Evolutionary conservation across 2,113 vertebrate species (phyloP).

Genomic region (Thunnus thynnus): DNA sequence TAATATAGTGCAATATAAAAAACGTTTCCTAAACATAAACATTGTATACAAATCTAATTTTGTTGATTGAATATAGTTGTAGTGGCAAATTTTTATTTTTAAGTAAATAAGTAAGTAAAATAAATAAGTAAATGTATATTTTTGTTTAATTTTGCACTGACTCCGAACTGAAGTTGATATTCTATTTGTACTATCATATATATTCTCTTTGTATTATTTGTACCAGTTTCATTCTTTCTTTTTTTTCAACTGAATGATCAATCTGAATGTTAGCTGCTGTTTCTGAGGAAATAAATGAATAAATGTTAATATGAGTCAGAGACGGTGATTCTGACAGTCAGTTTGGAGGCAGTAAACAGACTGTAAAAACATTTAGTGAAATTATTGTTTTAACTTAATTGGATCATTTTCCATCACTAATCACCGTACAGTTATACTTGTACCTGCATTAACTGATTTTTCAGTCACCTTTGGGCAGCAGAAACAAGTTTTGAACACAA

Average conservation of each 20-base stretch:
- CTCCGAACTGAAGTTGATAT: background rate
- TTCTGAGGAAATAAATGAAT: slow-evolving; percentile 3
- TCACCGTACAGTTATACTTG: too few species aligned
- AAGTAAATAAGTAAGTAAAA: background rate
- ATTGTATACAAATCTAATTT: background rate
- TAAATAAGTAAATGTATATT: background rate
- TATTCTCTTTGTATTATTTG: background rate
- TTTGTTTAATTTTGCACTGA: slow-evolving; percentile 21
- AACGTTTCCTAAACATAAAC: background rate
- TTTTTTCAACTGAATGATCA: background rate
- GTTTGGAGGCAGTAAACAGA: too few species aligned
- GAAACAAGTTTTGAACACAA: too few species aligned
- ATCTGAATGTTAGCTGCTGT: background rate
- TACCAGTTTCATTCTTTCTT: slow-evolving; percentile 4
- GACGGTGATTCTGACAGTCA: background rate
- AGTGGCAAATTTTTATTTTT: background rate
- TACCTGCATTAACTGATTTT: too few species aligned
- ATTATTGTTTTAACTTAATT: too few species aligned
- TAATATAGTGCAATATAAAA: slow-evolving; percentile 9
- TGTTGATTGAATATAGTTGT: slow-evolving; percentile 2
- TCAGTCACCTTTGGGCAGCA: too few species aligned
- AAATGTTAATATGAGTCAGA: background rate
- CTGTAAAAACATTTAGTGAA: too few species aligned
- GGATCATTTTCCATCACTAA: too few species aligned
- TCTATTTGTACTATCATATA: too few species aligned